phyloP scores from a whole-genome alignment of 2,797 vertebrate species.

The Trichosurus vulpecula region DNA sequence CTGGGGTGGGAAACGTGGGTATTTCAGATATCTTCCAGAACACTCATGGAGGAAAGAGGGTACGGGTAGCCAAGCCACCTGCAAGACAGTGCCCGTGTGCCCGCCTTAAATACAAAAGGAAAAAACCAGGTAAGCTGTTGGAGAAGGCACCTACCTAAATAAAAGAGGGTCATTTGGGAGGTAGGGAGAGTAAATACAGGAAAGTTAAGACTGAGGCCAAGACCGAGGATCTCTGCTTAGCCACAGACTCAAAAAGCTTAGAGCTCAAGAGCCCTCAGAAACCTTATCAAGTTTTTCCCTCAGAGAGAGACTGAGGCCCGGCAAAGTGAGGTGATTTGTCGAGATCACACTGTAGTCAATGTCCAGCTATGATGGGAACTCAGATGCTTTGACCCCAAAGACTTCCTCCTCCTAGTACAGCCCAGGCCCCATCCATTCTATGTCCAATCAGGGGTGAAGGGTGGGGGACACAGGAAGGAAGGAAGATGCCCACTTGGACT shows the following conservation, averaged over 20 bases:
- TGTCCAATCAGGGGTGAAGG: background rate
- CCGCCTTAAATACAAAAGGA: constrained; percentile 49
- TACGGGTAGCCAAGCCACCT: background rate
- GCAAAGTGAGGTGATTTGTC: background rate
- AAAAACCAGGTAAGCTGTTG: constrained; percentile 68
- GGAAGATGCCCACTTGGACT: background rate
- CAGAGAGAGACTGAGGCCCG: background rate
- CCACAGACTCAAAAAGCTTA: background rate
- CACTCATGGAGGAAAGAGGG: constrained; percentile 48
- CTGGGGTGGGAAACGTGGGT: background rate
- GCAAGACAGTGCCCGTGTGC: constrained; percentile 72
- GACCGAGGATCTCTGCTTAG: background rate
- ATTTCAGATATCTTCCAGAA: constrained; percentile 70
- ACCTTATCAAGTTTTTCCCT: background rate
- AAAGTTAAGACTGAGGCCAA: constrained; percentile 14
- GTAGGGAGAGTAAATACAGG: background rate
- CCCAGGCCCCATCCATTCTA: background rate
- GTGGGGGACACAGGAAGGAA: too few species aligned
- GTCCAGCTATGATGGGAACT: background rate
- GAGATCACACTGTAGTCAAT: background rate
- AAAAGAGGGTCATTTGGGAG: background rate
- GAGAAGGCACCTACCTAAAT: constrained; percentile 7
- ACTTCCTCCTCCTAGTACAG: background rate
- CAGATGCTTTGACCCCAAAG: background rate
- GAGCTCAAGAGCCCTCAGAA: background rate